phyloP scores from a whole-genome alignment of 2,797 vertebrate genomes.

The Carduelis carduelis region DNA sequence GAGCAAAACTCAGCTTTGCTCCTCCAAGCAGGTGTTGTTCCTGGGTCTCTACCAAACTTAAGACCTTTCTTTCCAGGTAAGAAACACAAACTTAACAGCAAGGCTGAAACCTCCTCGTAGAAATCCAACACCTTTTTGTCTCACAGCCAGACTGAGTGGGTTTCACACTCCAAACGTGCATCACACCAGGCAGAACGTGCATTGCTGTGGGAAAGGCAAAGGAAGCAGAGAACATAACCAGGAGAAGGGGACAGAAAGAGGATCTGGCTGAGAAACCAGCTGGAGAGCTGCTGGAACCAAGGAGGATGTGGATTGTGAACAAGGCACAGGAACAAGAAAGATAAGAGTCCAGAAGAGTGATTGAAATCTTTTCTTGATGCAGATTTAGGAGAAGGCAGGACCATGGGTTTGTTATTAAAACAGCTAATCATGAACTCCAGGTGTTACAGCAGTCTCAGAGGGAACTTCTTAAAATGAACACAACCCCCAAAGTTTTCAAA shows the following conservation, averaged over 20 bases:
- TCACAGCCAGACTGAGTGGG: not conserved
- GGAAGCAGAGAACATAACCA: not conserved
- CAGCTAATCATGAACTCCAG: not conserved
- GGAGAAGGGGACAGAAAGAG: not conserved
- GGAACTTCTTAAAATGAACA: not conserved
- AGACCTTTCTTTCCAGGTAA: not conserved
- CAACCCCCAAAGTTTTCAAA: not conserved
- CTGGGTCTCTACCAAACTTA: not conserved
- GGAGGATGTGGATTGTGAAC: not conserved
- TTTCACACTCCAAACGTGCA: not conserved
- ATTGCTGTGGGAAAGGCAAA: not conserved
- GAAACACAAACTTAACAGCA: not conserved
- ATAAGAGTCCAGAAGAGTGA: not conserved
- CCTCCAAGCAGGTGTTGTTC: not conserved
- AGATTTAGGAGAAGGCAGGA: not conserved
- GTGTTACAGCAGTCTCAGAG: not conserved
- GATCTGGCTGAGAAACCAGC: not conserved
- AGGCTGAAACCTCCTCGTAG: not conserved
- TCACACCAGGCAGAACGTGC: fast-evolving
- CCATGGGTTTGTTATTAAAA: not conserved
- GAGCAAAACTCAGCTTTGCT: not conserved
- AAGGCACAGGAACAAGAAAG: not conserved
- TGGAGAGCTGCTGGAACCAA: not conserved
- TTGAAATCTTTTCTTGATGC: fast-evolving
- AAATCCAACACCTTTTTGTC: not conserved